Evolutionary conservation across 2,113 vertebrate genomes (phyloP).

Genomic region (Tympanuchus pallidicinctus): DNA sequence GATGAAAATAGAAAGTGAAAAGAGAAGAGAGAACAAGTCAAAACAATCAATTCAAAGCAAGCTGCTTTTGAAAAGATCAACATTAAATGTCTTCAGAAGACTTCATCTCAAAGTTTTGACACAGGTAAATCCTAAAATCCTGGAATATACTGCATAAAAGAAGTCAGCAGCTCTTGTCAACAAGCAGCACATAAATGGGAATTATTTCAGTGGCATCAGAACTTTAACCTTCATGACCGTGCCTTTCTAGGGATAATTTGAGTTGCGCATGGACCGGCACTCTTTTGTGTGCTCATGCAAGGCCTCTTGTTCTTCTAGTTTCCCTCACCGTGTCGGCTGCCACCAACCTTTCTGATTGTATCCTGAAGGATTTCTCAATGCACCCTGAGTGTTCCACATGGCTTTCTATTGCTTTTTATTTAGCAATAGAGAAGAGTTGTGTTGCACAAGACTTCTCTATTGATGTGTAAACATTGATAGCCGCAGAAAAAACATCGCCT

Average conservation of each 20-base stretch:
- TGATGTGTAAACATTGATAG: not conserved
- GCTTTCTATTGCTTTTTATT: not conserved
- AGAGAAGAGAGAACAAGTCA: conserved; percentile 36
- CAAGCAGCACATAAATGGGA: conserved; percentile 37
- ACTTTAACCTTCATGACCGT: conserved; percentile 44
- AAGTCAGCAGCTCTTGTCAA: conserved; percentile 54
- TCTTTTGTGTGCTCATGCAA: not conserved
- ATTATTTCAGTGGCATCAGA: conserved; percentile 39
- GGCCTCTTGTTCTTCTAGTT: conserved; percentile 18
- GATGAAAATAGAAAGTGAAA: conserved; percentile 39
- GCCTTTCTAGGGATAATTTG: conserved; percentile 37
- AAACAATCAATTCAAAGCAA: conserved; percentile 22
- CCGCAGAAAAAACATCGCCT: not conserved
- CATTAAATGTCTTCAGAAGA: conserved; percentile 29
- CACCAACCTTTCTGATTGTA: not conserved
- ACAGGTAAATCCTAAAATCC: conserved; percentile 28
- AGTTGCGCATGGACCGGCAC: not conserved
- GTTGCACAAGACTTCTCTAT: not conserved
- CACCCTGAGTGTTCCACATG: accelerated
- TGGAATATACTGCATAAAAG: conserved; percentile 26
- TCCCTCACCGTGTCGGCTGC: not conserved
- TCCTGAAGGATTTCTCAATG: not conserved
- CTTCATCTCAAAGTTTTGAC: conserved; percentile 6
- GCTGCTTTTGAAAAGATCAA: conserved; percentile 17
- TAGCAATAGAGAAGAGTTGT: not conserved